phyloP scores from a whole-genome alignment of 2,113 vertebrate genomes.

The Taurulus bubalis region DNA sequence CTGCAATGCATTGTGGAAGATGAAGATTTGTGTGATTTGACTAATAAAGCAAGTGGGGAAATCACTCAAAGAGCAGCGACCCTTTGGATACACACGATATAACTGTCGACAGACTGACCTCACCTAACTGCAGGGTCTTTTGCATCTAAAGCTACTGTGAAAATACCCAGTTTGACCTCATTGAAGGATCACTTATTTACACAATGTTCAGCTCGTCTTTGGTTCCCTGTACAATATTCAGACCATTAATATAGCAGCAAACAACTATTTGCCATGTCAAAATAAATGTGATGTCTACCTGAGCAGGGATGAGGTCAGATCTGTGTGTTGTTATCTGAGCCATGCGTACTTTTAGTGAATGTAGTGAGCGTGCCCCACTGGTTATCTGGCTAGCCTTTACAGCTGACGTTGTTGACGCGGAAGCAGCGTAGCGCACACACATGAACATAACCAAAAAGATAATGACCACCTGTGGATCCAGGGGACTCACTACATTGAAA shows the following conservation, averaged over 20 bases:
- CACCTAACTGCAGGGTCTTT: conserved; percentile 11
- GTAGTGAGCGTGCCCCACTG: no score
- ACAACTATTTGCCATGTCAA: background rate
- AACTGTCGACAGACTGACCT: conserved; percentile 8
- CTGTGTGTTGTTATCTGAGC: background rate
- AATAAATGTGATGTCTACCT: background rate
- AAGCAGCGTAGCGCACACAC: no score
- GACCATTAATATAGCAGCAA: background rate
- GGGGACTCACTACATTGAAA: background rate
- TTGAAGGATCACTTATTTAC: background rate
- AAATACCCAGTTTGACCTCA: conserved; percentile 6
- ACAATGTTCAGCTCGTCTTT: background rate
- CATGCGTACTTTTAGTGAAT: no score
- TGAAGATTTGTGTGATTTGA: conserved; percentile 24
- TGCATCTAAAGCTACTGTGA: background rate
- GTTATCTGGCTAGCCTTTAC: no score
- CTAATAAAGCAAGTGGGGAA: conserved; percentile 6
- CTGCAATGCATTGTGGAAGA: conserved; percentile 25
- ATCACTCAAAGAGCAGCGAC: conserved; percentile 7
- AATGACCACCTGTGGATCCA: background rate
- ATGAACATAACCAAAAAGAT: background rate
- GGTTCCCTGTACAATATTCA: background rate
- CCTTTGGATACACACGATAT: conserved; percentile 5
- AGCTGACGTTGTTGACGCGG: no score
- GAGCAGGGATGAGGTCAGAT: background rate